Evolutionary conservation across 2,113 vertebrate genomes (phyloP).

Genomic region (Ictalurus punctatus): DNA sequence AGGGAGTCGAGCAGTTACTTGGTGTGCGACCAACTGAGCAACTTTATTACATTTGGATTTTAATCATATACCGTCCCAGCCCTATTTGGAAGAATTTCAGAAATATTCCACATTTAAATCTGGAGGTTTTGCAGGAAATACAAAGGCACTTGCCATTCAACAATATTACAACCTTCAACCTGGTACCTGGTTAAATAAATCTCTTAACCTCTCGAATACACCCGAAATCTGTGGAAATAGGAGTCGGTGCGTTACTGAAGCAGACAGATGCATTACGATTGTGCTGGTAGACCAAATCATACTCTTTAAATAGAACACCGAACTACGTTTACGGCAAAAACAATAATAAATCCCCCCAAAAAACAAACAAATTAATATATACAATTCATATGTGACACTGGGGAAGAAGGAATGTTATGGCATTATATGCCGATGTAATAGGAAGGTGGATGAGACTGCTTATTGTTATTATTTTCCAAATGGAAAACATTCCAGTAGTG

Average conservation of each 20-base stretch:
- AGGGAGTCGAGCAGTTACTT: neutral
- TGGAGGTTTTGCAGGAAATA: neutral
- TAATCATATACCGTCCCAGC: neutral
- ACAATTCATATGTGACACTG: neutral
- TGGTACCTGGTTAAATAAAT: slow-evolving; percentile 59
- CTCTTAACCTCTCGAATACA: slow-evolving; percentile 58
- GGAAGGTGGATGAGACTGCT: too few species aligned
- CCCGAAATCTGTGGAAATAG: slow-evolving; percentile 58
- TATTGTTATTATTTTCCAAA: too few species aligned
- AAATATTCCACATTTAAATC: neutral
- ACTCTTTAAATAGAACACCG: neutral
- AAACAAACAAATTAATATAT: neutral
- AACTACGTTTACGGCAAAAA: neutral
- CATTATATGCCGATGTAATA: too few species aligned
- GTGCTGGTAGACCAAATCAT: neutral
- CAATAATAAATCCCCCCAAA: neutral
- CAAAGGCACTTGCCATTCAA: slow-evolving; percentile 43
- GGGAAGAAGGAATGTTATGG: neutral
- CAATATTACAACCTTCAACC: slow-evolving; percentile 39
- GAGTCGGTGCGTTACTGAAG: slow-evolving; percentile 9
- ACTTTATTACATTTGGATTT: too few species aligned
- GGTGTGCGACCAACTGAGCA: too few species aligned
- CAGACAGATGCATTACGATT: neutral
- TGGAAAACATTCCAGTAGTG: too few species aligned
- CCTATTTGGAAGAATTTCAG: neutral